Conservation (phyloP, 2,888 invertebrate genomes). For the Diaphora mendica region DNA sequence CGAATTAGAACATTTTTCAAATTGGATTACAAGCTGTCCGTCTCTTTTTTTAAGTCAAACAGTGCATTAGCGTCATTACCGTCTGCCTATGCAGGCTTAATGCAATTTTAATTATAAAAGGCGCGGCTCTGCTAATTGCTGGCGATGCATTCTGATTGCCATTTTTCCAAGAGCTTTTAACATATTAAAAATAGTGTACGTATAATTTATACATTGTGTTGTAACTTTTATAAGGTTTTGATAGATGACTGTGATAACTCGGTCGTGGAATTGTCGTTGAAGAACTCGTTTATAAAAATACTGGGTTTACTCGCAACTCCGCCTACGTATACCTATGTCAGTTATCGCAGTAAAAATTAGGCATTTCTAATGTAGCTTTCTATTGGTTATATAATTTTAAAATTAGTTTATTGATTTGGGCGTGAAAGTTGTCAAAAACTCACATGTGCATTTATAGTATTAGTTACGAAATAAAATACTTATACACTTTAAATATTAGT, state of each 20-base stretch:
- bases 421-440: no score
- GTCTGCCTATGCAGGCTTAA: slow-evolving; percentile 75
- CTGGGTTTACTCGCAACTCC: no score
- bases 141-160: slow-evolving; percentile 80
- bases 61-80: slow-evolving; percentile 77
- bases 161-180: slow-evolving; percentile 83
- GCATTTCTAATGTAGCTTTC: no score
- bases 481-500: neutral
- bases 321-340: no score
- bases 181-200: slow-evolving; percentile 76
- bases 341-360: no score
- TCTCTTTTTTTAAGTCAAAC: slow-evolving; percentile 74
- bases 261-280: neutral
- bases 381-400: no score
- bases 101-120: slow-evolving; percentile 86
- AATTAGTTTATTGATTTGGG: no score
- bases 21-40: slow-evolving; percentile 67
- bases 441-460: no score
- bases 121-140: slow-evolving; percentile 77
- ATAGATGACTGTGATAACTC: slow-evolving; percentile 11
- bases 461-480: no score
- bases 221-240: slow-evolving; percentile 23
- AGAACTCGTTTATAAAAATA: no score
- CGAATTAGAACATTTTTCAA: slow-evolving; percentile 66
- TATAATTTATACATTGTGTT: slow-evolving; percentile 19